Evolutionary conservation across 2,113 vertebrate genomes (phyloP).

Genomic region (Rhinolophus sinicus): DNA sequence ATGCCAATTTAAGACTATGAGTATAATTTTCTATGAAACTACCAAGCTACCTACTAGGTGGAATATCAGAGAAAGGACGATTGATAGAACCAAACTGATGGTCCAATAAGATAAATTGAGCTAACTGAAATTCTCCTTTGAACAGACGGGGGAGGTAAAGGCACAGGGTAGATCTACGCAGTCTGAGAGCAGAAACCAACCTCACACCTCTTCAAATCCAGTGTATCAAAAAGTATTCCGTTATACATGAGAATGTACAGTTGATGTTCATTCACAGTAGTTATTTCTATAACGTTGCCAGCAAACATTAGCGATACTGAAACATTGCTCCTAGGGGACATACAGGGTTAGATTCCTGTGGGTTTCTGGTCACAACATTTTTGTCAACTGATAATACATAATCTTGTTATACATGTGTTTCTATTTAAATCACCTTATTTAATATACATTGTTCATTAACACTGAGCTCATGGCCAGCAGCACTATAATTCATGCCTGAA

Average conservation of each 20-base stretch:
- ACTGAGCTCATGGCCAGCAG: not conserved
- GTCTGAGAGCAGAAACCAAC: not conserved
- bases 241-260: not conserved
- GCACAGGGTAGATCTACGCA: not conserved
- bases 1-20: not conserved
- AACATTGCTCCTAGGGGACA: not conserved
- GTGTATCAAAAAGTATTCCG: not conserved
- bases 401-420: not conserved
- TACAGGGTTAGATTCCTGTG: not conserved
- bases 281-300: not conserved
- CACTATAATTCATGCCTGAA: not conserved
- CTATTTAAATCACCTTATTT: not conserved
- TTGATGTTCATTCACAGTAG: not conserved
- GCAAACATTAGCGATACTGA: not conserved
- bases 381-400: not conserved
- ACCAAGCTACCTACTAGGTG: not conserved
- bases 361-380: constrained; percentile 3
- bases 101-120: not conserved
- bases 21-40: not conserved
- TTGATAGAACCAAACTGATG: constrained; percentile 12
- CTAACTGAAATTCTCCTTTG: constrained; percentile 19
- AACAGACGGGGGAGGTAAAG: not conserved
- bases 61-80: constrained; percentile 11
- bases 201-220: not conserved
- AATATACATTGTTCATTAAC: not conserved